Base-by-base conservation (phyloP, 2,888 invertebrate genomes). In the Andricus quercusramuli region DNA sequence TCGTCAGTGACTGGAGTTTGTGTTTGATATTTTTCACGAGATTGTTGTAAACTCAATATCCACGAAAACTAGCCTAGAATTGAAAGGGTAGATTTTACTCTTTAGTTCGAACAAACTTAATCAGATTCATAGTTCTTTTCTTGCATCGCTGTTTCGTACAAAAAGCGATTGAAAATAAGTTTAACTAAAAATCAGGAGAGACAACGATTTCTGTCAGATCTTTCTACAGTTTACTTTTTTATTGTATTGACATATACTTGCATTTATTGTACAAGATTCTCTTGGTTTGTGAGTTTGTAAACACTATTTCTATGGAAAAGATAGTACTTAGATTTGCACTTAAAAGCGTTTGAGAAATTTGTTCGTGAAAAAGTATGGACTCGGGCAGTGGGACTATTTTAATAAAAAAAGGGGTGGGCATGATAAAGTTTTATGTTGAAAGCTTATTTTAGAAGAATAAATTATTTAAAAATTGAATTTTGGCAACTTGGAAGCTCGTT, bases 11-110 rank as follows among this genome's bases (percentile, higher is more conserved):
- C 56, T 74, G 56, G 51, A n/a, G n/a, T 32, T 32, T 56, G 13
- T 17, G n/a, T 29, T 56, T n/a, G n/a, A 59, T 74, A 37, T 56
- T 74, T 56, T 59, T 59, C 37, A 37, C 51, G 37, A 74, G 32
- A 74, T 29, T 32, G n/a, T 74, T 70, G 25, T 29, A 64, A 64
- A 29, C 15, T 6, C 15, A 64, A 17, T 25, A n/a, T 37, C 56
- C 56, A 56, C 47, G 56, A 22, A 37, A 17, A 17, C 64, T 74
- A 59, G 22, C n/a, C 56, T 74, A 74, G 74, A 74, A 74, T 20
- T n/a, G 32, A 74, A 51, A 32, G 20, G 20, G 20, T 51, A 56
- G 11, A 59, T 74, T 74, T 37, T 37, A 74, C 37, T 59, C 11
- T 32, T 51, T 59, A 9, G 20, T 29, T 29, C 4, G 17, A 29